Conservation (phyloP, 2,797 vertebrate genomes). For the Fistularia tabacaria region DNA sequence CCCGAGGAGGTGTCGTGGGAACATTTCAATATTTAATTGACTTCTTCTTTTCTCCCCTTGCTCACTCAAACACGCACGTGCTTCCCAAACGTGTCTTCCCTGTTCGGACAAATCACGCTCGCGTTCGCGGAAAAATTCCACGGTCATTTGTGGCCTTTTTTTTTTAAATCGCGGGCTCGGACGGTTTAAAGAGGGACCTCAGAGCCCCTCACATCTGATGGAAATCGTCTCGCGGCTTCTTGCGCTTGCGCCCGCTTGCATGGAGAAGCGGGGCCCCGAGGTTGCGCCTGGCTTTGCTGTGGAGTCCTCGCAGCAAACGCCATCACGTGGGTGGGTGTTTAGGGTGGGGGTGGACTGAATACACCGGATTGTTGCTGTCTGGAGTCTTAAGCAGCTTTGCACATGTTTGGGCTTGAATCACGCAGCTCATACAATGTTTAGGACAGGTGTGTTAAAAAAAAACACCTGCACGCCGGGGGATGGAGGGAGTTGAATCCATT, state of each 20-base stretch:
- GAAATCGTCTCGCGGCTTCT: constrained; percentile 20
- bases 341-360: neutral
- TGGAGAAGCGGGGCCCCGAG: constrained; percentile 15
- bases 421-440: constrained; percentile 1
- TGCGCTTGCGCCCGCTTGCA: constrained; percentile 11
- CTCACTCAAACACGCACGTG: constrained; percentile 29
- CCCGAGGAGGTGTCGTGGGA: constrained; percentile 29
- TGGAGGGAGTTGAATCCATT: no score
- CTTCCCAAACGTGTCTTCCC: constrained; percentile 1
- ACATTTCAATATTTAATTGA: constrained; percentile 60
- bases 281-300: constrained; percentile 22
- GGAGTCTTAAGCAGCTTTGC: constrained; percentile 24
- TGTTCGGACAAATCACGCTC: constrained; percentile 14
- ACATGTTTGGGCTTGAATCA: constrained; percentile 47
- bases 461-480: no score
- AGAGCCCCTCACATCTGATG: constrained; percentile 15
- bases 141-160: constrained; percentile 35
- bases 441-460: constrained; percentile 18
- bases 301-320: constrained; percentile 10
- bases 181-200: constrained; percentile 35
- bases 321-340: constrained; percentile 36
- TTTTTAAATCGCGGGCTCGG: constrained; percentile 34
- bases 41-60: no score
- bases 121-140: constrained; percentile 29
- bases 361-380: constrained; percentile 22